Conservation (phyloP, 2,888 invertebrate genomes). For the Herminia tarsipennalis region DNA sequence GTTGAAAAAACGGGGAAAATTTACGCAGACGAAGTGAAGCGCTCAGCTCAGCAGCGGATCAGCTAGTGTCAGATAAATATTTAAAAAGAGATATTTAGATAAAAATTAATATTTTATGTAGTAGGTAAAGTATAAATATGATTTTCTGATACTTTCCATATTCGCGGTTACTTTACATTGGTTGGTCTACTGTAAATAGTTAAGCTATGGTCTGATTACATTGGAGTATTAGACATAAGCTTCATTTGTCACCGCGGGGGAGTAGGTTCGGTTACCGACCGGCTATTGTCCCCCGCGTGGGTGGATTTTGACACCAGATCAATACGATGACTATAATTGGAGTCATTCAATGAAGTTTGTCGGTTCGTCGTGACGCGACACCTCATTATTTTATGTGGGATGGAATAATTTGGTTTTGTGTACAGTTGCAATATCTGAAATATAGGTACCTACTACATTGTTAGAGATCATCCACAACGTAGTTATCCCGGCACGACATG, state of each 20-base stretch:
- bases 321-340: constrained; percentile 59
- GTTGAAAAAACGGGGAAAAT: too few relatives aligned
- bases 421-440: neutral
- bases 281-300: constrained; percentile 50
- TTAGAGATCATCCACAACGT: neutral
- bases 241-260: constrained; percentile 42
- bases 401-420: constrained; percentile 17
- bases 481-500: too few relatives aligned
- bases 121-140: too few relatives aligned
- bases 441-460: neutral
- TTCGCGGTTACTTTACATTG: too few relatives aligned
- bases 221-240: constrained; percentile 23
- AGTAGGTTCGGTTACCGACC: constrained; percentile 33
- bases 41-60: too few relatives aligned
- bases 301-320: constrained; percentile 57
- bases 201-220: constrained; percentile 15
- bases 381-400: constrained; percentile 31
- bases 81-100: too few relatives aligned
- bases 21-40: too few relatives aligned
- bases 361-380: constrained; percentile 29
- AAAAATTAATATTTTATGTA: too few relatives aligned
- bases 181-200: too few relatives aligned
- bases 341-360: constrained; percentile 51
- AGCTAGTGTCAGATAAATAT: too few relatives aligned
- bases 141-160: too few relatives aligned